Evolutionary conservation across 1,140 invertebrate species (phyloP), one percentile per base, ranked within the genome.

Genomic region (Bombus breviceps): DNA sequence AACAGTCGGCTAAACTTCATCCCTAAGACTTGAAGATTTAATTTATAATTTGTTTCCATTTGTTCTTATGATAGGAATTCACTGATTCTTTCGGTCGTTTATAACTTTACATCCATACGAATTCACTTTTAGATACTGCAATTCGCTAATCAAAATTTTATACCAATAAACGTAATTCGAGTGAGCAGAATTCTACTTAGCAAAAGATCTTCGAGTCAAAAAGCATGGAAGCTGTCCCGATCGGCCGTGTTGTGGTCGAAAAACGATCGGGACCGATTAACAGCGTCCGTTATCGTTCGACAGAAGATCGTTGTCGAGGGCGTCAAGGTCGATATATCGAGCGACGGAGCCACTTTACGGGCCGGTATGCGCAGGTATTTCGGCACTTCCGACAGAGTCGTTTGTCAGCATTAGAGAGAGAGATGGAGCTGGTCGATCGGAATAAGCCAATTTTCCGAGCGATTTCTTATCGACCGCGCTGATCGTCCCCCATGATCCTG

Each of bases 391-490:
- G 88, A 87, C 86, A 88, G 88, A 88, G 89, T 91, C 88, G 91
- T 92, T 92, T 93, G 90, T 92, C 91, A 93, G 90, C 89, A 89
- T 92, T 92, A 92, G 89, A 90, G 64, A 74, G 83, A 83, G 84
- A 81, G 74, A 82, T 68, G 57, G 53, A 79, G 81, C 81, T 88
- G 91, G 83, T 89, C 92, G 90, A 93, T 92, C 89, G 91, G 92
- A 92, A 93, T 94, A 94, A 93, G 91, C 92, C 93, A 94, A 94
- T 94, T 94, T 94, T 94, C 93, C 92, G 68, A 93, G 88, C 92
- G 92, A 94, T 94, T 93, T 94, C 93, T 94, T 93, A 93, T 93
- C 93, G 90, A 84, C 82, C 73, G 41, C 69, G 75, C 86, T 85
- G 91, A 92, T 92, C 91, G 78, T 57, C 78, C 72, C 66, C 53